Base-by-base conservation (phyloP, 2,113 vertebrate genomes). In the Rhegmatorhina hoffmannsi region DNA sequence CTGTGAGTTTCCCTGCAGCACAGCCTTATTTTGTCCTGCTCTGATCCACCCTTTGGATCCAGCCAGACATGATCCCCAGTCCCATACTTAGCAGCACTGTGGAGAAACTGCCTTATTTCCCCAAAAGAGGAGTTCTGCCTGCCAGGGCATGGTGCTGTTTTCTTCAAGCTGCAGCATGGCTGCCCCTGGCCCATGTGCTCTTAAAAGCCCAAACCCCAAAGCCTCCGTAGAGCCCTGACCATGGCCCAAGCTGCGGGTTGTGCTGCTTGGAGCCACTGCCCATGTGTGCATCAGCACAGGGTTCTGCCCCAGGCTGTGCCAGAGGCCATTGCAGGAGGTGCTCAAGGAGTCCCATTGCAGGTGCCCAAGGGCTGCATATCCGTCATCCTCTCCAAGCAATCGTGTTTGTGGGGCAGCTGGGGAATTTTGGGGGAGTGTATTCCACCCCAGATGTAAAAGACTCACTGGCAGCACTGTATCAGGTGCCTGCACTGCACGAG, bases 391-490 rank as follows among this genome's bases (percentile, higher is more conserved):
- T 52, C 62, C 1, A 19, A 59, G 33, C 11, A 28, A 2, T 6
- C 0, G 7, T 1, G 0, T 4, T 13, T 10, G 10, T 3, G 14
- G 59, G 29, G 20, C 2, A 6, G 11, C 62, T 63, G 33, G 38
- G 67, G 28, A 55, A 36, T 5, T 7, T 7, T 36, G 11, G 8
- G 25, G 40, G 5, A 5, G 3, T 28, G 2, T 40, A 7, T 92
- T 64, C 36, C 49, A 56, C 9, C 21, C 17, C 21, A 6, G 6
- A 29, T 1, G 6, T 53, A 21, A 38, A 70, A 50, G 19, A 33
- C 12, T 6, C 0, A 0, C 33, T 0, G 1, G 14, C 19, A 62
- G 67, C 18, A 47, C 33, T 0, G 1, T 9, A 4, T 12, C 21
- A 63, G 78, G 49, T 25, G 0, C 1, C 1, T 53, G 29, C 6